Conservation (phyloP, 2,888 invertebrate species). For the Lepetodrilus schrolli region DNA sequence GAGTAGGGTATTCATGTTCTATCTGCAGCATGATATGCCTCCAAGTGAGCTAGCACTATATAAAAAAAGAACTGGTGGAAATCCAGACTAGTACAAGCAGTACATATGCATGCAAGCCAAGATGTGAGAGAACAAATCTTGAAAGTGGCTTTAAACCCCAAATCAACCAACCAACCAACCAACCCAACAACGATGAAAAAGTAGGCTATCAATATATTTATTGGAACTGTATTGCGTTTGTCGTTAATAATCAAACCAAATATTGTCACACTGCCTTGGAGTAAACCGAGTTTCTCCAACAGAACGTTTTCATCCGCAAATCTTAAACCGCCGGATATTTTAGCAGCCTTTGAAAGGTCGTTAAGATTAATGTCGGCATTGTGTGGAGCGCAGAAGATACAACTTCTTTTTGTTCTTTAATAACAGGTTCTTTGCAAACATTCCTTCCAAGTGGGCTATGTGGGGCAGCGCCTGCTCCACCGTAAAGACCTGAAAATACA, state of each 20-base stretch:
- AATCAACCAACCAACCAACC: too few relatives aligned
- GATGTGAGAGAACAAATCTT: too few relatives aligned
- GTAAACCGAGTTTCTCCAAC: slow-evolving; percentile 69
- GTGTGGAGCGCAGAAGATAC: slow-evolving; percentile 71
- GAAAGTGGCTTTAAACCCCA: too few relatives aligned
- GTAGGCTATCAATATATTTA: too few relatives aligned
- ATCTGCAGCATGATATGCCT: too few relatives aligned
- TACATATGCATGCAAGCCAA: too few relatives aligned
- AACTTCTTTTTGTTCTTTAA: slow-evolving; percentile 74
- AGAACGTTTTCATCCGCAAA: slow-evolving; percentile 71
- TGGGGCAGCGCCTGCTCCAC: slow-evolving; percentile 72
- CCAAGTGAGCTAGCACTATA: too few relatives aligned
- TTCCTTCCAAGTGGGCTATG: slow-evolving; percentile 63
- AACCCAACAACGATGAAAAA: too few relatives aligned
- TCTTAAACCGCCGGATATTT: slow-evolving; percentile 70
- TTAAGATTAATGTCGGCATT: slow-evolving; percentile 69
- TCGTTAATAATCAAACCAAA: slow-evolving; percentile 74
- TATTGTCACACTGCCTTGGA: slow-evolving; percentile 73
- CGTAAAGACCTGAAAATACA: slow-evolving; percentile 74
- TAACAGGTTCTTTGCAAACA: slow-evolving; percentile 74
- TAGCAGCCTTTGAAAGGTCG: slow-evolving; percentile 67
- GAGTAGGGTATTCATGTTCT: too few relatives aligned
- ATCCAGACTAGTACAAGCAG: too few relatives aligned
- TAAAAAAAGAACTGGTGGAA: too few relatives aligned
- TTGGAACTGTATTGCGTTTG: too few relatives aligned